Conservation (phyloP, 2,888 invertebrate species). For the Merodon equestris region DNA sequence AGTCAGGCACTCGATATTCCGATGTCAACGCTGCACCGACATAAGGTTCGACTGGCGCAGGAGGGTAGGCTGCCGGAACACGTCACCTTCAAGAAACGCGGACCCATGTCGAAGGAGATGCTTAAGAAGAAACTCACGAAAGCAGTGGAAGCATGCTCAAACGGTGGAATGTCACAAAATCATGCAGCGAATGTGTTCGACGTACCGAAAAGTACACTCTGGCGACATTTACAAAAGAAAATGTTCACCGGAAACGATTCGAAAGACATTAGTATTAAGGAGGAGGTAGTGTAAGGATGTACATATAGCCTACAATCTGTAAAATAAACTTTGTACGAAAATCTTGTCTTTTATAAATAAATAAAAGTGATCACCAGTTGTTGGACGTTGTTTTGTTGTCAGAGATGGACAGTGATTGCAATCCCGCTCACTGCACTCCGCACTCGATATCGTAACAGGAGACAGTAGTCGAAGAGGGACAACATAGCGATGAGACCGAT, state of each 20-base stretch:
- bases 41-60: conserved; percentile 76
- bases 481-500: no score
- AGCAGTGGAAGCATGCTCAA: conserved; percentile 76
- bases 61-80: conserved; percentile 77
- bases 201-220: conserved; percentile 78
- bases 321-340: no score
- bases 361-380: no score
- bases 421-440: no score
- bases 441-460: no score
- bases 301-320: no score
- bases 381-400: no score
- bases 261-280: conserved; percentile 69
- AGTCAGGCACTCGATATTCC: conserved; percentile 78
- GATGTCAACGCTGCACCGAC: conserved; percentile 78
- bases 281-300: conserved; percentile 71
- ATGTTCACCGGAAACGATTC: conserved; percentile 70
- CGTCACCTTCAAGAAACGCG: conserved; percentile 76
- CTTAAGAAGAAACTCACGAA: conserved; percentile 75
- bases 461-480: no score
- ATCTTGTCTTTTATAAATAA: no score
- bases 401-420: no score
- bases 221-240: conserved; percentile 77
- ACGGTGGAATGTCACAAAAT: conserved; percentile 78
- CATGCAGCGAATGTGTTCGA: conserved; percentile 78
- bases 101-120: conserved; percentile 76